Percentiles rank a stretch among this genome's conserved stretches.
Evolutionary conservation across 2,113 vertebrate genomes (phyloP).

Genomic region (Dipodomys stephensi): DNA sequence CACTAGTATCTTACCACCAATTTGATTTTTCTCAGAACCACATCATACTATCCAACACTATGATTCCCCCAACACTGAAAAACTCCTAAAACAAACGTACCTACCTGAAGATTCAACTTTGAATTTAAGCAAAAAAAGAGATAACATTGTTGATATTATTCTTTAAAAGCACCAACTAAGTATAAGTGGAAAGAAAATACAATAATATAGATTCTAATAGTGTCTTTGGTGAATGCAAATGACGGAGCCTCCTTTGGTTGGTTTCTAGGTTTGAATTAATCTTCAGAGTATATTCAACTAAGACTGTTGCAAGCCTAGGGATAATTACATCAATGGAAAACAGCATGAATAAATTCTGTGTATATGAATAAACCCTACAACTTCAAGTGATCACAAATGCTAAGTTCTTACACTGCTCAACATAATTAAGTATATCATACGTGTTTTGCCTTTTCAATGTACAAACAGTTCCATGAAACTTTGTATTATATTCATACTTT

Average conservation of each 20-base stretch:
- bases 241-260: slow-evolving; percentile 3
- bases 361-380: background rate
- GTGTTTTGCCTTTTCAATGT: slow-evolving; percentile 6
- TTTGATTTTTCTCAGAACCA: slow-evolving; percentile 50
- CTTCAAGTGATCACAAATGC: background rate
- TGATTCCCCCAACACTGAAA: background rate
- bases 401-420: background rate
- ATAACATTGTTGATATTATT: slow-evolving; percentile 46
- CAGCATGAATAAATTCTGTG: background rate
- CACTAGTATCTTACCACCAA: background rate
- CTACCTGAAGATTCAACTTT: slow-evolving; percentile 8
- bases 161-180: slow-evolving; percentile 49
- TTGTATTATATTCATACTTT: background rate
- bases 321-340: background rate
- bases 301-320: background rate
- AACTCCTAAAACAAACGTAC: slow-evolving; percentile 6
- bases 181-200: slow-evolving; percentile 47
- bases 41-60: slow-evolving; percentile 13
- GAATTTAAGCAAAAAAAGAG: slow-evolving; percentile 53
- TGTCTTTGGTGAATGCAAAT: slow-evolving; percentile 53
- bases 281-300: background rate
- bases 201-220: background rate
- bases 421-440: background rate
- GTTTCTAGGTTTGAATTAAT: slow-evolving; percentile 39
- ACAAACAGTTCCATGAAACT: background rate